Conservation (phyloP, 2,113 vertebrate species). For the Mobula birostris region DNA sequence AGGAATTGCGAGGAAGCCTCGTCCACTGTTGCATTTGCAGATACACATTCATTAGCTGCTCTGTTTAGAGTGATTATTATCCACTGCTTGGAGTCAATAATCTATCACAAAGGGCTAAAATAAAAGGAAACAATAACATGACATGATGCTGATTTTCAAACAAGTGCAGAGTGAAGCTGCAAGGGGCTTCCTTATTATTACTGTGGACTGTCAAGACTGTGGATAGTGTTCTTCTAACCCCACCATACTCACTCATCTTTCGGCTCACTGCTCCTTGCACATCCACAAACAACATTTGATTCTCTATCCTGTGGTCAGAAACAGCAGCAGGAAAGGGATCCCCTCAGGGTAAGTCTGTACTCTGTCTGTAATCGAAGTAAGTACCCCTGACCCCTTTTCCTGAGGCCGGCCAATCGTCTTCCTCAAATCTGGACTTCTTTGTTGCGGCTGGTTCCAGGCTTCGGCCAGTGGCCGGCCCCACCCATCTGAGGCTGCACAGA, state of each 20-base stretch:
- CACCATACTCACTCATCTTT: neutral
- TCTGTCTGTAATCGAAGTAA: neutral
- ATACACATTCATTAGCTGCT: neutral
- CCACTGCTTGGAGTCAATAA: neutral
- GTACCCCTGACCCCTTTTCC: neutral
- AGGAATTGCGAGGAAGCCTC: no score
- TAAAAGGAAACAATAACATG: neutral
- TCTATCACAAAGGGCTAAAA: neutral
- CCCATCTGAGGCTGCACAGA: neutral
- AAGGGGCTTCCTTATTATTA: neutral
- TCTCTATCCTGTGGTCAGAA: neutral
- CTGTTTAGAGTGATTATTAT: neutral
- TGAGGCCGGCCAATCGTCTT: neutral
- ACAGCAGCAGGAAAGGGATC: neutral
- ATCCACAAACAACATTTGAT: neutral
- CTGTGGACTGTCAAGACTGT: neutral
- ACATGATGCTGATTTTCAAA: neutral
- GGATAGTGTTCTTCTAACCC: neutral
- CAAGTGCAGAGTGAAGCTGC: neutral
- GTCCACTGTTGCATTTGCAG: neutral
- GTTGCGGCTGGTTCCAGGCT: no score
- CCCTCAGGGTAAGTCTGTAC: neutral
- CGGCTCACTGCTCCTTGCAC: neutral
- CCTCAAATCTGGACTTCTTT: neutral
- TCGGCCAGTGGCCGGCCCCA: neutral